Conservation (phyloP, 2,113 vertebrate species). For the Siniperca knerii region DNA sequence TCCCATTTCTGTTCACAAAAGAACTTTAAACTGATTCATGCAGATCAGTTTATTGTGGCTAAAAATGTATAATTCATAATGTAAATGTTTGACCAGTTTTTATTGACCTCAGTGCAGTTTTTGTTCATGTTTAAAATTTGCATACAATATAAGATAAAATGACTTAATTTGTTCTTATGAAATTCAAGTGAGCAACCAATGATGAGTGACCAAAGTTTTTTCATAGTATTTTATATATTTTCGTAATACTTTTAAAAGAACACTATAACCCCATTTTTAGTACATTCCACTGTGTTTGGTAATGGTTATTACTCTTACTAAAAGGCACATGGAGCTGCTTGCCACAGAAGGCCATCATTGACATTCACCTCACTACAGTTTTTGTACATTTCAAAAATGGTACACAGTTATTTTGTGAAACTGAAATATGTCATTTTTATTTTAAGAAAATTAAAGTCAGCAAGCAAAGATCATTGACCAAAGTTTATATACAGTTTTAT, state of each 20-base stretch:
- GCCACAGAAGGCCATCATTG: not conserved
- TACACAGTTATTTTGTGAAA: not conserved
- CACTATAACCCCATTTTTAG: not conserved
- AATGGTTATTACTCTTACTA: not conserved
- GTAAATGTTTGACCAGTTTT: not conserved
- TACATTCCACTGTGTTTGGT: not conserved
- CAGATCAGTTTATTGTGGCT: not conserved
- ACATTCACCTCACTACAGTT: not conserved
- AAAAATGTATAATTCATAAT: not conserved
- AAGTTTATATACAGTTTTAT: not conserved
- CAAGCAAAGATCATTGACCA: not conserved
- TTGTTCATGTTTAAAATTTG: not conserved
- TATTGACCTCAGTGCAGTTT: not conserved
- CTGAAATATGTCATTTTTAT: not conserved
- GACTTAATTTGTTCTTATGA: not conserved
- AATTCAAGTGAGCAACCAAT: not conserved
- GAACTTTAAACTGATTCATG: not conserved
- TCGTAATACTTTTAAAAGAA: not conserved
- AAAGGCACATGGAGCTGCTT: not conserved
- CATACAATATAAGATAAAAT: not conserved
- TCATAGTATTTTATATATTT: not conserved
- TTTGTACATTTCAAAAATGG: not conserved
- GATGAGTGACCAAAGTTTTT: not conserved
- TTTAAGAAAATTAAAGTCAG: not conserved
- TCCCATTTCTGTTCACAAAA: conserved; percentile 1